Evolutionary conservation across 1,140 invertebrate genomes (phyloP), one percentile per base, ranked within the genome.

Genomic region (Bombus turneri): DNA sequence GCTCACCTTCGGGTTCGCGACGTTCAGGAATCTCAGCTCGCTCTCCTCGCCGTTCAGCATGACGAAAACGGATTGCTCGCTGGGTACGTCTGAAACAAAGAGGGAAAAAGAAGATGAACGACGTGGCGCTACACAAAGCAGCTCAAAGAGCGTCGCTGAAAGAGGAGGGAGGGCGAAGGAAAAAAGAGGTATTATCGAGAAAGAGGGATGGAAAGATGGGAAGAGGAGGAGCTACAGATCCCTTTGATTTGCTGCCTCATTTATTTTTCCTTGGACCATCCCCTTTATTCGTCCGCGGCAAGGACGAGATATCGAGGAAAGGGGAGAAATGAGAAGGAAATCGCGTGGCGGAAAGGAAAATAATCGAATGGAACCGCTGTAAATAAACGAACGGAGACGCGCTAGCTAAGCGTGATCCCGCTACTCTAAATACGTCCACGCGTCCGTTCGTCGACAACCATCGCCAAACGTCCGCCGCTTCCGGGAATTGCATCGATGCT

Each of bases 11-110:
- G 93, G 92, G 89, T 95, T 96, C 75, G 93, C 94, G 75, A 96
- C 92, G 91, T 97, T 97, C 53, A 97, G 96, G 93, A 99, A 98
- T 90, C 97, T 97, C 41, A 99, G 95, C 94, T 98, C 98, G 37
- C 98, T 98, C 95, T 98, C 98, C 93, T 98, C 97, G 31, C 97
- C 98, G 93, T 99, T 98, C 86, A 99, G 95, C 96, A 98, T 97
- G 81, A 99, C 98, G 71, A 97, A 98, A 81, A 99, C 97, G 68
- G 97, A 97, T 93, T 98, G 97, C 88, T 98, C 97, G 62, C 96
- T 96, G 83, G 97, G 96, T 73, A 96, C 96, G 94, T 98, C 97
- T 97, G 96, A 93, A 96, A 90, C 91, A 94, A 91, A 87, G 47
- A 87, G 10, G 13, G n/a, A 43, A 64, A 13, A 62, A 34, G 39